These are phyloP conservation scores for Ursus arctos DNA, from an alignment of 2,113 vertebrate species.

Conservation along the genomic window DNA sequence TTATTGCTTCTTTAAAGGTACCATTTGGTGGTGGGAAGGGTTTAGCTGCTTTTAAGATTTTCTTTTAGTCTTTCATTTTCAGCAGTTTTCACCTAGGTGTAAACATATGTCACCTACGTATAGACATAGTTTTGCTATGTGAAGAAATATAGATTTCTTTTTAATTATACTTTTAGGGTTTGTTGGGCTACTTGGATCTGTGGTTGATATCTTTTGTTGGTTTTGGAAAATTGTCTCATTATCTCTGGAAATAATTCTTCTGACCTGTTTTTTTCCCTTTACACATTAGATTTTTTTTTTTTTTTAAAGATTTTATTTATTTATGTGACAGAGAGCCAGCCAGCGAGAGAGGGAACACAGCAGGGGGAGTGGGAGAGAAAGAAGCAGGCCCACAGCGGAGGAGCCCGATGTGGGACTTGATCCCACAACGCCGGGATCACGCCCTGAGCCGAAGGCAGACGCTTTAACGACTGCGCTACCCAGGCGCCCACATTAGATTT, in stretches of 20 bases:
- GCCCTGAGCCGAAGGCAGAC: no score
- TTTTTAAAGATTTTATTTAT: not conserved
- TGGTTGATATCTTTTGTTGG: not conserved
- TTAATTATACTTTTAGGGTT: not conserved
- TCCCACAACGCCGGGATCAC: no score
- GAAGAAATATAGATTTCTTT: not conserved
- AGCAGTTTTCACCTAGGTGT: not conserved
- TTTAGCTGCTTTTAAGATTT: not conserved
- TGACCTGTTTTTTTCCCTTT: not conserved
- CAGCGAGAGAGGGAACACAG: no score
- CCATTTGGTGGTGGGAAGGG: not conserved
- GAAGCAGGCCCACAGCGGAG: no score
- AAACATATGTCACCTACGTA: not conserved
- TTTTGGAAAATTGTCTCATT: slow-evolving; percentile 28
- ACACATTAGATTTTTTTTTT: not conserved
- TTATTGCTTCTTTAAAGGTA: not conserved
- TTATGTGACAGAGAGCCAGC: no score
- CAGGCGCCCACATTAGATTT: not conserved
- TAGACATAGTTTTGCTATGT: not conserved
- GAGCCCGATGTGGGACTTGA: no score
- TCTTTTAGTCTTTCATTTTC: not conserved
- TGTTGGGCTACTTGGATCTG: not conserved
- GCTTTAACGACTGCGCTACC: no score
- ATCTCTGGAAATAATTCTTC: slow-evolving; percentile 20
- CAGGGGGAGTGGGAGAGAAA: no score